Percentiles rank a stretch among this genome's conserved stretches.
phyloP scores from a whole-genome alignment of 1,140 invertebrate species.

The Anadara kagoshimensis region DNA sequence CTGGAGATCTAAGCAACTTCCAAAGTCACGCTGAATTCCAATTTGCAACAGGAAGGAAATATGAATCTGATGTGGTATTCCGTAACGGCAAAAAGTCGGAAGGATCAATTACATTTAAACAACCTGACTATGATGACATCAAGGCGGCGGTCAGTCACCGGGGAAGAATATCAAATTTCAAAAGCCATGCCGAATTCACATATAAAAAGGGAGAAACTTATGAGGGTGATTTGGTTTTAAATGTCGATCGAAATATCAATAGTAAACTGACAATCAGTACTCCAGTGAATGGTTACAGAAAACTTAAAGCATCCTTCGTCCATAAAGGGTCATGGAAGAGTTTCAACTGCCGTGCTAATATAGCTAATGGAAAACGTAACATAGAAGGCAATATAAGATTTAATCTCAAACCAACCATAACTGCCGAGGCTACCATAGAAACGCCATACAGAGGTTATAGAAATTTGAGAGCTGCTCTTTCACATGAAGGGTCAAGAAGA shows the following conservation, averaged over 20 bases:
- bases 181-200: conserved; percentile 17
- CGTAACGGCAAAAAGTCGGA: conserved; percentile 3
- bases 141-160: conserved; percentile 13
- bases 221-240: conserved; percentile 10
- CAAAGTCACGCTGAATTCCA: not conserved
- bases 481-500: conserved; percentile 8
- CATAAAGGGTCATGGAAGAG: conserved; percentile 29
- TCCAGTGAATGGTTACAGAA: conserved; percentile 20
- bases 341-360: conserved; percentile 13
- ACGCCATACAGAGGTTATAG: conserved; percentile 15
- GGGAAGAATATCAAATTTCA: conserved; percentile 9
- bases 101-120: conserved; percentile 10
- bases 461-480: conserved; percentile 8
- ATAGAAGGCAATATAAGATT: conserved; percentile 20
- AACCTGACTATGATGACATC: conserved; percentile 17
- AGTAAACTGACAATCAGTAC: conserved; percentile 13
- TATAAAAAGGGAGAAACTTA: not conserved
- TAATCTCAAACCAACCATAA: conserved; percentile 1
- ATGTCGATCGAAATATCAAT: not conserved
- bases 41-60: not conserved
- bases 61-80: not conserved
- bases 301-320: conserved; percentile 14
- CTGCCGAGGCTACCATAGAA: not conserved
- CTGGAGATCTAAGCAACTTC: not conserved
- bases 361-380: conserved; percentile 18